Evolutionary conservation across 2,888 invertebrate species (phyloP).

Genomic region (Trichogramma dendrolimi): DNA sequence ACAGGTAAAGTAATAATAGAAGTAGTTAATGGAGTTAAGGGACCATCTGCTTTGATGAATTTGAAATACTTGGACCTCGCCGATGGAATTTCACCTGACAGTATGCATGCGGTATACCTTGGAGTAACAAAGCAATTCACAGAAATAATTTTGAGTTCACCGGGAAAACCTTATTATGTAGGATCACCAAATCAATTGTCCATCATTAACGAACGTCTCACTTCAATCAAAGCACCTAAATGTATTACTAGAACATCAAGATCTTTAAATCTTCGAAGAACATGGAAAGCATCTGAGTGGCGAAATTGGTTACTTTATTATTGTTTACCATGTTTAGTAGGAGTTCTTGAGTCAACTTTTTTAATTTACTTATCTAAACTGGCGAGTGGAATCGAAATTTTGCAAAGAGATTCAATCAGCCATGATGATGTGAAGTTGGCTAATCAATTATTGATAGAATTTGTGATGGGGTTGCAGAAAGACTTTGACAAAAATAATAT

Average conservation of each 20-base stretch:
- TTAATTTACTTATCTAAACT: conserved; percentile 16
- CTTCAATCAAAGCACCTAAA: conserved; percentile 19
- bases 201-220: conserved; percentile 19
- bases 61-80: conserved; percentile 27
- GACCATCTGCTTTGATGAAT: conserved; percentile 17
- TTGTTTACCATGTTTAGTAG: conserved; percentile 13
- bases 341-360: conserved; percentile 16
- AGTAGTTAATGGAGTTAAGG: conserved; percentile 19
- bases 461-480: conserved; percentile 9
- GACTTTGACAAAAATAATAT: conserved; percentile 16
- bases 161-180: conserved; percentile 10
- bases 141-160: neutral
- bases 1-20: neutral
- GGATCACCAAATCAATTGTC: conserved; percentile 15
- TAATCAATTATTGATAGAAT: conserved; percentile 5
- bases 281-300: conserved; percentile 30
- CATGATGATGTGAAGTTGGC: neutral
- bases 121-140: conserved; percentile 22
- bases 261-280: conserved; percentile 7
- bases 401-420: conserved; percentile 16
- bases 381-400: conserved; percentile 11
- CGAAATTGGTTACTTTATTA: conserved; percentile 23
- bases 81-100: conserved; percentile 27
- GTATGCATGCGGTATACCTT: conserved; percentile 27
- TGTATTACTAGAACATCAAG: conserved; percentile 20